Conservation (phyloP, 2,888 invertebrate genomes). For the Alcis repandata region DNA sequence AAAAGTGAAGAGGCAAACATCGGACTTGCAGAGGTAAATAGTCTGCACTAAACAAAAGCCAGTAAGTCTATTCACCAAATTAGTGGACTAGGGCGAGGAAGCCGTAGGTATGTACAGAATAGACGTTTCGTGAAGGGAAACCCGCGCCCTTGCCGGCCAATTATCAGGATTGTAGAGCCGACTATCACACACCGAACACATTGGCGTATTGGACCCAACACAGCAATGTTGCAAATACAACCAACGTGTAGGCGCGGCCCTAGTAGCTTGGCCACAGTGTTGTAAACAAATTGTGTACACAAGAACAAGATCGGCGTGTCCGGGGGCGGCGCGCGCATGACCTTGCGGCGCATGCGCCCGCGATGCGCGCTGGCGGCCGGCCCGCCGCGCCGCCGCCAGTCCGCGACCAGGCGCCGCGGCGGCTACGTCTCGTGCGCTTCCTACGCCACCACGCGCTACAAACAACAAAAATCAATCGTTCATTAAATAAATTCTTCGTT, state of each 20-base stretch:
- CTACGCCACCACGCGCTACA: constrained; percentile 48
- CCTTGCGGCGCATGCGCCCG: constrained; percentile 76
- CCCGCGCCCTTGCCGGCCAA: too few species aligned
- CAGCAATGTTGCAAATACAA: neutral
- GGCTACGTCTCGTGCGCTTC: constrained; percentile 43
- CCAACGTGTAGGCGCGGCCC: constrained; percentile 8
- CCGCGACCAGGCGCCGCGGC: constrained; percentile 68
- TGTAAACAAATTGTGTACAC: constrained; percentile 50
- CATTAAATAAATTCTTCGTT: constrained; percentile 39
- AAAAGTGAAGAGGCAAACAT: too few species aligned
- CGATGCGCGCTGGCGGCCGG: constrained; percentile 57
- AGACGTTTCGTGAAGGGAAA: too few species aligned
- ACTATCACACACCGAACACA: too few species aligned
- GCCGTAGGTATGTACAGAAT: too few species aligned
- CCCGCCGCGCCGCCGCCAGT: constrained; percentile 60
- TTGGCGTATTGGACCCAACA: neutral
- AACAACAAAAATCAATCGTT: constrained; percentile 48
- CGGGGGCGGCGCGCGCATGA: constrained; percentile 64
- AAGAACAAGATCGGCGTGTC: constrained; percentile 55
- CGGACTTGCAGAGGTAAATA: too few species aligned
- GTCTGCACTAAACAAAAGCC: too few species aligned
- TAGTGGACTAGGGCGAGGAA: too few species aligned
- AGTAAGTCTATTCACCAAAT: too few species aligned
- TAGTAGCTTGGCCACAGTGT: constrained; percentile 46
- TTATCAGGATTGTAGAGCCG: too few species aligned